Evolutionary conservation across 2,888 invertebrate species (phyloP).

Genomic region (Petrolisthes manimaculis): DNA sequence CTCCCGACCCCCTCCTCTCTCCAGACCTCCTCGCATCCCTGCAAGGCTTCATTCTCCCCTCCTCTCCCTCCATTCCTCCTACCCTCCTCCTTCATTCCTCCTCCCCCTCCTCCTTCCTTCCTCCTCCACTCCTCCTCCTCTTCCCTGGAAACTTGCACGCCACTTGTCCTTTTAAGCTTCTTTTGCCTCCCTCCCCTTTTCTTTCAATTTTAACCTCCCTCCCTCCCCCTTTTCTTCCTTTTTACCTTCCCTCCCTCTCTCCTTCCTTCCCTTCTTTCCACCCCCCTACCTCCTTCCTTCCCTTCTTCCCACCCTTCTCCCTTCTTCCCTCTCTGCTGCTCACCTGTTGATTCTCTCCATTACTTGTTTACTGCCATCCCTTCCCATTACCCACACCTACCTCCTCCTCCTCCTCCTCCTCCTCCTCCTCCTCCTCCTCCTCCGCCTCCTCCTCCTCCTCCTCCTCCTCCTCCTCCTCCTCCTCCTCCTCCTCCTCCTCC

Average conservation of each 20-base stretch:
- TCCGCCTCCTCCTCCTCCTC: not conserved
- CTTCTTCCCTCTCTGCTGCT: not conserved
- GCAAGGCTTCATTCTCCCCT: too few relatives aligned
- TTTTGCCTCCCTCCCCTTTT: not conserved
- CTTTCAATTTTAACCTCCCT: not conserved
- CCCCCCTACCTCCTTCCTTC: not conserved
- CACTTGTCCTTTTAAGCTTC: too few relatives aligned
- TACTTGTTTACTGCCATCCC: not conserved
- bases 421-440: not conserved
- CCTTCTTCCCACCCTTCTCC: not conserved
- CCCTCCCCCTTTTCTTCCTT: not conserved
- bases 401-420: too few relatives aligned
- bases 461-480: not conserved
- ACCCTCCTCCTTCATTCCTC: too few relatives aligned
- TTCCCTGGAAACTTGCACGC: too few relatives aligned
- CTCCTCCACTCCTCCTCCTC: too few relatives aligned
- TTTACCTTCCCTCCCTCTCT: not conserved
- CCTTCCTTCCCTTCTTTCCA: not conserved
- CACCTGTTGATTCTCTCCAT: not conserved
- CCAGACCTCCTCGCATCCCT: too few relatives aligned
- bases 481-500: constrained; percentile 13
- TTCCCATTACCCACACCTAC: not conserved
- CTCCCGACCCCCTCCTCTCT: too few relatives aligned
- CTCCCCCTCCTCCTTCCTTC: too few relatives aligned
- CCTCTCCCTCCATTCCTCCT: too few relatives aligned